Base-by-base conservation (phyloP, 1,140 invertebrate species). In the Drosophila bipectinata region DNA sequence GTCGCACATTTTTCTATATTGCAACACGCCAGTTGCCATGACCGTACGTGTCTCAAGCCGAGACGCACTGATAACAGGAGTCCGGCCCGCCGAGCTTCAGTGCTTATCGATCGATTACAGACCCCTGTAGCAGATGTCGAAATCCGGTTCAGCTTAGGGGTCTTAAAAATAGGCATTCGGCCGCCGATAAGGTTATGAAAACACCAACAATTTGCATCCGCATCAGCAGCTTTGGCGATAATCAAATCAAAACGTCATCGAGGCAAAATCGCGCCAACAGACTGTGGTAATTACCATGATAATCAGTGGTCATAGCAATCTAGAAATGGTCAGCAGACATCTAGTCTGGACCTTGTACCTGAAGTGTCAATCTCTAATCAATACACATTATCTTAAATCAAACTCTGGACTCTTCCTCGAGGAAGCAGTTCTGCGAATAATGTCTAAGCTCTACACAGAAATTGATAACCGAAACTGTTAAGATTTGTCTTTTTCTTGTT, bases 101-200 rank as follows among this genome's bases (percentile, higher is more conserved):
- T 57, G 55, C 68, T 78, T 82, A 81, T 81, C 74, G 63, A n/a
- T 6, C 14, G 51, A 69, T 69, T 56, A 44, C 44, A 45, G 48
- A 49, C 62, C 30, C 12, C 62, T 39, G 30, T 44, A 5, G 41
- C 62, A 34, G 28, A 53, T 26, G 14, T 45, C 32, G 30, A 47
- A 82, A 81, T 81, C 79, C 79, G 79, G 79, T 81, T 81, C 79
- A 82, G 32, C 34, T 45, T 39, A 69, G 45, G 44, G 47, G 44
- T 57, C 64, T 71, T 51, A 69, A 49, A 56, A 69, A 68, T 69
- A 69, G 63, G 47, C 63, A 57, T 48, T 21, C 15, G 37, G 34
- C 9, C 15, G 7, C 4, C 26, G 66, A 69, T 69, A 69, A 69
- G 63, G 49, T 24, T 30, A 53, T 49, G 9, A 21, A 41, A 18